Evolutionary conservation across 1,140 invertebrate genomes (phyloP), one percentile per base, ranked within the genome.

Genomic region (Zaprionus africanus): DNA sequence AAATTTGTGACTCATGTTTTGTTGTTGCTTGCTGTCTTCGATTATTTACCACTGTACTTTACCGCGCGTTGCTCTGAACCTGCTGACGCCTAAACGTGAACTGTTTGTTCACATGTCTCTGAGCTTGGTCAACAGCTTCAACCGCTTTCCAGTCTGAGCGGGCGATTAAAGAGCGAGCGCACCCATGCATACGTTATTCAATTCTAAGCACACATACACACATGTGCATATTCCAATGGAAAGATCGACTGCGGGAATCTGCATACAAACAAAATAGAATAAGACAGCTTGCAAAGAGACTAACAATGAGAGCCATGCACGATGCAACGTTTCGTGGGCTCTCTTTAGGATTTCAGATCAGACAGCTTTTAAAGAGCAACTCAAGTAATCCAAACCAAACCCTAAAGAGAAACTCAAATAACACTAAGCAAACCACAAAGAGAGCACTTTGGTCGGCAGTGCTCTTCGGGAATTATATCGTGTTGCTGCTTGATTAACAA

Each of bases 1-100:
- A 15, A 92, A 38, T 79, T 88, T 90, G 66, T 90, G 90, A 92
- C 76, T 92, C 90, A 92, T 92, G 58, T 54, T 81, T 78, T 58
- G 56, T 54, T 81, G 76, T 56, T 43, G 26, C 56, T 76, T 71
- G 49, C 61, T n/a, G n/a, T 71, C 46, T 46, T 64, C 22, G 57
- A 51, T 59, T 15, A 24, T 64, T 11, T 62, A 51, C 34, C 46
- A 43, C 24, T 36, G 26, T 49, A 49, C 31, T 57, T 5, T 63
- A 76, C 61, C 68, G 63, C 53, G 51, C 58, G 19, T 49, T 66
- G 81, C 62, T 81, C 73, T 78, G 62, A 54, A 73, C 78, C 69
- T 76, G 63, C 63, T 72, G 76, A 72, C 60, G 81, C 66, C 67
- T 78, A 58, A 81, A 61, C 72, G 84, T 73, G 60, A 74, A 86